Conservation (phyloP, 2,797 vertebrate genomes). For the Enteromius paludinosus region DNA sequence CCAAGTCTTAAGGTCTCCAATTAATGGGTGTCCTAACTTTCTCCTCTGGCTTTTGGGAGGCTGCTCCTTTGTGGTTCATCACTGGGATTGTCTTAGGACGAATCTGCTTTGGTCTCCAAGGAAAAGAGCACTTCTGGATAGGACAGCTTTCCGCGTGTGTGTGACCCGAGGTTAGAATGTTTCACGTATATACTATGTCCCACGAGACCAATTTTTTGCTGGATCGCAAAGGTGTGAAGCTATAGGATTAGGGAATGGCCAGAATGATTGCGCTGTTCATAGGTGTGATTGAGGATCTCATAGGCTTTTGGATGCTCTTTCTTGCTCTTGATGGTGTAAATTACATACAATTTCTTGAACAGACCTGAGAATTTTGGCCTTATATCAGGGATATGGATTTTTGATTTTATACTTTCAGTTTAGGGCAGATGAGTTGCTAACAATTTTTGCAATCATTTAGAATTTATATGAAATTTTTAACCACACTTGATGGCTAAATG, state of each 20-base stretch:
- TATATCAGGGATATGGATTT: constrained; percentile 1
- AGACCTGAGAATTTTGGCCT: constrained; percentile 28
- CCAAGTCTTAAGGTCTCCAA: constrained; percentile 43
- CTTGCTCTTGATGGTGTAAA: constrained; percentile 40
- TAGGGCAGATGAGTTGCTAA: neutral
- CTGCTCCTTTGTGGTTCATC: constrained; percentile 12
- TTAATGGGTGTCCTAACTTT: constrained; percentile 50
- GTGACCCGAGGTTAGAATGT: constrained; percentile 16
- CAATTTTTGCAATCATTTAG: neutral
- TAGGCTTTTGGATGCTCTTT: constrained; percentile 19
- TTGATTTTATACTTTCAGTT: constrained; percentile 6
- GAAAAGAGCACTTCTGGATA: constrained; percentile 39
- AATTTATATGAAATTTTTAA: neutral
- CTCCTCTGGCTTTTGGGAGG: constrained; percentile 41
- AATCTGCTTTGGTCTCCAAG: constrained; percentile 42
- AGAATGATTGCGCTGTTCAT: constrained; percentile 6
- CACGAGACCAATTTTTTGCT: constrained; percentile 31
- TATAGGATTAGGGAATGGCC: constrained; percentile 11
- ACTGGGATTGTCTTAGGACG: constrained; percentile 25
- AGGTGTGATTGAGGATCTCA: constrained; percentile 1
- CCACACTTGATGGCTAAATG: neutral
- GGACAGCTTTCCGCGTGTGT: neutral
- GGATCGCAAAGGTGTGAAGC: constrained; percentile 25
- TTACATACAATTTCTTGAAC: constrained; percentile 24
- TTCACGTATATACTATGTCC: constrained; percentile 44